A percentile compares a stretch with the other conserved stretches of the same genome.
Evolutionary conservation across 92 coral and sea anemone species (phyloP).

Genomic region (Epizoanthus scotinus): DNA sequence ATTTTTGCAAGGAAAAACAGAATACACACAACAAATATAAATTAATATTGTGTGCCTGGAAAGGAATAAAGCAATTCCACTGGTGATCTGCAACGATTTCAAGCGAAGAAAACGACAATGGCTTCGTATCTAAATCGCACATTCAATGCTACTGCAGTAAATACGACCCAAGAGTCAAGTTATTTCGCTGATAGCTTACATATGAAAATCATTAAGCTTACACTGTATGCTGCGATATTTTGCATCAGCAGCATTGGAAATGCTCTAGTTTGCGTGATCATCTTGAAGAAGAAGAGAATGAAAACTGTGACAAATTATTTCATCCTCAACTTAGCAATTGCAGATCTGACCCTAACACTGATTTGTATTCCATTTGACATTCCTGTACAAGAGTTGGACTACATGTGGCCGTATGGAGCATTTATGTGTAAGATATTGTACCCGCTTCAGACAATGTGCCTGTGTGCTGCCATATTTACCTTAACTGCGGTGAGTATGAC

Average conservation of each 20-base stretch:
- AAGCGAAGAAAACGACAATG: no score
- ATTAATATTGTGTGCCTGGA: no score
- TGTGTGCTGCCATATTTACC: slow-evolving; percentile 89
- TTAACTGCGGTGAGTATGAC: slow-evolving; percentile 90
- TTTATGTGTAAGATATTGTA: slow-evolving; percentile 88
- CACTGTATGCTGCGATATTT: slow-evolving; percentile 76
- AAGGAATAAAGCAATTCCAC: no score
- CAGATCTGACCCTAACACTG: slow-evolving; percentile 86
- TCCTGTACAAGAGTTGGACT: slow-evolving; percentile 88
- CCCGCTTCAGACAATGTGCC: slow-evolving; percentile 89
- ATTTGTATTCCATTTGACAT: slow-evolving; percentile 96
- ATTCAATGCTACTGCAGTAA: not conserved
- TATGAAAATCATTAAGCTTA: slow-evolving; percentile 56
- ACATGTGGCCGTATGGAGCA: slow-evolving; percentile 94
- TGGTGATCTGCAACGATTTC: no score
- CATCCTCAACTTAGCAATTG: slow-evolving; percentile 91
- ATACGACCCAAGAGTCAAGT: slow-evolving; percentile 6
- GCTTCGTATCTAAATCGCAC: no score
- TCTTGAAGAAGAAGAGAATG: slow-evolving; percentile 74
- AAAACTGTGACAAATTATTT: slow-evolving; percentile 95
- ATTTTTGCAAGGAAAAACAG: no score
- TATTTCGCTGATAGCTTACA: slow-evolving; percentile 7
- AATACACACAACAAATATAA: no score
- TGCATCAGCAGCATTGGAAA: slow-evolving; percentile 85
- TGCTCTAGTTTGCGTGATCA: slow-evolving; percentile 77